Conservation (phyloP, 2,113 vertebrate genomes). For the Xyliphius kryptos region DNA sequence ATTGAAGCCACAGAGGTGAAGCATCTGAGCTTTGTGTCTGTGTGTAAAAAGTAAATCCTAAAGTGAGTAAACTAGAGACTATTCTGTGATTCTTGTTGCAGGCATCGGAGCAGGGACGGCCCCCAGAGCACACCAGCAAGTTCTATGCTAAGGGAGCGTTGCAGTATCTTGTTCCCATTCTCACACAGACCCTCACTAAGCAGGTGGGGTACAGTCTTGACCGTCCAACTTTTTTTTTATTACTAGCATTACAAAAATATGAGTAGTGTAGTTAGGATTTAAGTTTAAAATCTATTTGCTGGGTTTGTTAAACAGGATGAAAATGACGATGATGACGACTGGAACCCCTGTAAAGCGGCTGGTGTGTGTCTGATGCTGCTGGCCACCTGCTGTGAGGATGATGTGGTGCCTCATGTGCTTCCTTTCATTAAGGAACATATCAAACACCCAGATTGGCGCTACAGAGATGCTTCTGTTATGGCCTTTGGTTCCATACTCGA, state of each 20-base stretch:
- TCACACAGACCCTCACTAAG: conserved; percentile 93
- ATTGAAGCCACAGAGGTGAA: conserved; percentile 94
- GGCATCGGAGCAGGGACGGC: conserved; percentile 94
- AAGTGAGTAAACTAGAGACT: too few species aligned
- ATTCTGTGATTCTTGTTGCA: conserved; percentile 38
- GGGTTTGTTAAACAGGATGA: conserved; percentile 71
- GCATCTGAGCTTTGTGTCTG: not conserved
- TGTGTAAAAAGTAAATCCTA: too few species aligned
- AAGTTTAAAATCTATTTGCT: not conserved
- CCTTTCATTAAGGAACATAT: conserved; percentile 98
- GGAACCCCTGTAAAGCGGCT: conserved; percentile 96
- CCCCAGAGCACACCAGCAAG: conserved; percentile 97
- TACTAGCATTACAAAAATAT: too few species aligned
- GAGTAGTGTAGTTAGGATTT: not conserved
- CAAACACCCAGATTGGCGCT: conserved; percentile 88
- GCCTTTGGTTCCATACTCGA: conserved; percentile 96
- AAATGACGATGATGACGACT: conserved; percentile 94
- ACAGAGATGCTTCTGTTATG: conserved; percentile 95
- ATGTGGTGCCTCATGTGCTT: conserved; percentile 92
- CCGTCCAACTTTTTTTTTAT: too few species aligned
- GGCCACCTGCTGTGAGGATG: conserved; percentile 95
- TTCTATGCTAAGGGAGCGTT: conserved; percentile 97
- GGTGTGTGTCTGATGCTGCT: conserved; percentile 97
- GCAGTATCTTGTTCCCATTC: conserved; percentile 94
- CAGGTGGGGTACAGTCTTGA: conserved; percentile 68